Evolutionary conservation across 1,140 invertebrate genomes (phyloP), one percentile per base, ranked within the genome.

Genomic region (Whitmania pigra): DNA sequence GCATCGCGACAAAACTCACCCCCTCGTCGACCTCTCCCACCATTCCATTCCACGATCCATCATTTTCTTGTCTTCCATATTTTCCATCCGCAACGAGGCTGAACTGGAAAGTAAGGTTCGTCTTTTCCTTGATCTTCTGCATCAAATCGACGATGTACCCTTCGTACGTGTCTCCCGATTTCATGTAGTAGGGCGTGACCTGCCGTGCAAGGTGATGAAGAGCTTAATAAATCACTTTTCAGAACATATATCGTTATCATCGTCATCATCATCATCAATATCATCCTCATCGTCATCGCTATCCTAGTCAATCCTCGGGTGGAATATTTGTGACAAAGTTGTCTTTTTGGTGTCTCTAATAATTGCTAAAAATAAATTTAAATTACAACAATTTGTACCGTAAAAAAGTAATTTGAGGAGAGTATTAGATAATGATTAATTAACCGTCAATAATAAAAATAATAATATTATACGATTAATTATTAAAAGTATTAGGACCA

Each of bases 201-300:
- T 63, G 31, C 31, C 2, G 2, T 2, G 31, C 31, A 36, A 36
- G 31, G 31, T 49, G 5, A 49, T 17, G 43, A 49, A 49, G 13
- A 49, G 43, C 13, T 36, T 49, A 49, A 49, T 17, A 49, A 49
- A 17, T 49, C 5, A 49, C 13, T 49, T 49, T 7, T 49, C 0
- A 49, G 13, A 49, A 36, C 31, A 36, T 3, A 36, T 36, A 36
- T 36, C 31, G 6, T 36, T 17, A 31, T 63, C 57, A 63, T 63
- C 20, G 20, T 63, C 57, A 31, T 63, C 57, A 31, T 63, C 57
- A 63, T 63, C 20, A 63, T 63, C 57, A 63, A 2, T 13, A 57
- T 57, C 54, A 57, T 57, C 54, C 2, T 57, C 54, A 57, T 25
- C 20, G 9, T 57, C 54, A 2, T 57, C 54, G 54, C 20, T 9